Conservation (phyloP, 2,888 invertebrate species). For the Neocrepidodera transversa region DNA sequence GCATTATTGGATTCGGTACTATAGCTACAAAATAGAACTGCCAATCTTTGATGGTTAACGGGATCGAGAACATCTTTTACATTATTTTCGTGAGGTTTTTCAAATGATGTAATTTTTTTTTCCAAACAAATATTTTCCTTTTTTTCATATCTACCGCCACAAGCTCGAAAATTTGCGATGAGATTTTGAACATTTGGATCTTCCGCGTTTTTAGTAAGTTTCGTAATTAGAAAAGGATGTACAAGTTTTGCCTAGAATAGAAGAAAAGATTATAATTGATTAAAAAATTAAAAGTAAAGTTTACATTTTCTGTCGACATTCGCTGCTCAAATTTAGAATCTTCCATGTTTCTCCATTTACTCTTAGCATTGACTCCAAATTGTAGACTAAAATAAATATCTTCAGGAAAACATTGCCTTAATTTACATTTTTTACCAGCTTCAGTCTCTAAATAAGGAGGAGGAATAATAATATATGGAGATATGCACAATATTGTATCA, state of each 20-base stretch:
- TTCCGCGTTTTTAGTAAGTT: constrained; percentile 72
- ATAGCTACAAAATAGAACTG: constrained; percentile 89
- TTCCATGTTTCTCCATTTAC: constrained; percentile 45
- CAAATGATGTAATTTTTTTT: constrained; percentile 45
- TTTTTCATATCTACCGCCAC: constrained; percentile 72
- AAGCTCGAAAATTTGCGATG: constrained; percentile 86
- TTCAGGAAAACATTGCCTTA: constrained; percentile 75
- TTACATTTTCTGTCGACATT: constrained; percentile 38
- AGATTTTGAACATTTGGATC: constrained; percentile 72
- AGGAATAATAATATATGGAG: constrained; percentile 84
- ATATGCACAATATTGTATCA: constrained; percentile 79
- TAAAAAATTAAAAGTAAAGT: constrained; percentile 10
- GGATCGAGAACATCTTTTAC: constrained; percentile 77
- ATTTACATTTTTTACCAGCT: constrained; percentile 75
- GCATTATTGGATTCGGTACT: constrained; percentile 77
- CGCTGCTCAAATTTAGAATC: constrained; percentile 25
- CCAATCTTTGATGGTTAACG: constrained; percentile 83
- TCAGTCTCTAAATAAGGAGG: constrained; percentile 90
- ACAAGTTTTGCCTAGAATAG: constrained; percentile 63
- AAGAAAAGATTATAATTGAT: background rate
- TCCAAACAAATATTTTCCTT: constrained; percentile 47
- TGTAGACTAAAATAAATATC: constrained; percentile 76
- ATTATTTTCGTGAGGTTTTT: constrained; percentile 35
- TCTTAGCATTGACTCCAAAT: constrained; percentile 55
- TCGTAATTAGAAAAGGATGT: constrained; percentile 78